Percentiles rank a stretch among this genome's conserved stretches.
Evolutionary conservation across 2,113 vertebrate genomes (phyloP).

Genomic region (Tupaia chinensis): DNA sequence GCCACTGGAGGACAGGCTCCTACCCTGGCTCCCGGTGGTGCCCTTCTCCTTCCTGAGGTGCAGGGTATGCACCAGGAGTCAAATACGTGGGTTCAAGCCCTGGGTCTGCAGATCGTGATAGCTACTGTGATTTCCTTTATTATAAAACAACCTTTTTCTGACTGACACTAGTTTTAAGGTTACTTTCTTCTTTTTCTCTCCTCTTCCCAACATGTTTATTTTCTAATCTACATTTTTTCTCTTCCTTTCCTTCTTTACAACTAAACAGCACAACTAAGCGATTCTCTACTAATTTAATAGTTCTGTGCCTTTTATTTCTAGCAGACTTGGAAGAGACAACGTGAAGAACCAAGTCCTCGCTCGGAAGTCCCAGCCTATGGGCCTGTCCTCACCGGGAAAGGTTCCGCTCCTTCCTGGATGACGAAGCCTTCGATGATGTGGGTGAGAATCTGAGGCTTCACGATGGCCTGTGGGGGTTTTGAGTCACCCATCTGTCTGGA

Average conservation of each 20-base stretch:
- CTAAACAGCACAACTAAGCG: neutral
- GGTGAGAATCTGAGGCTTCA: slow-evolving; percentile 99
- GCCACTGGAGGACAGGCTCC: neutral
- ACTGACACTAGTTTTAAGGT: neutral
- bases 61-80: neutral
- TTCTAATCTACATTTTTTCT: neutral
- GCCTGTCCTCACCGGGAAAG: slow-evolving; percentile 94
- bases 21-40: neutral
- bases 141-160: neutral
- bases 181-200: neutral
- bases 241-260: slow-evolving; percentile 18
- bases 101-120: neutral
- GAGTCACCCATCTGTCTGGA: slow-evolving; percentile 90
- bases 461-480: slow-evolving; percentile 96
- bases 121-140: neutral
- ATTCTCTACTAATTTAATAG: neutral
- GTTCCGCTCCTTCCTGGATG: slow-evolving; percentile 98
- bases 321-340: neutral
- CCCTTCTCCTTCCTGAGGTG: neutral
- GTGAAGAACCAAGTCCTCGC: neutral
- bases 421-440: slow-evolving; percentile 99
- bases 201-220: slow-evolving; percentile 5
- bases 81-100: neutral
- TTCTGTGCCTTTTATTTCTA: neutral
- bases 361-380: neutral